A percentile compares a stretch with the other conserved stretches of the same genome.
Evolutionary conservation across 1,140 invertebrate genomes (phyloP).

Genomic region (Phocides pigmalion): DNA sequence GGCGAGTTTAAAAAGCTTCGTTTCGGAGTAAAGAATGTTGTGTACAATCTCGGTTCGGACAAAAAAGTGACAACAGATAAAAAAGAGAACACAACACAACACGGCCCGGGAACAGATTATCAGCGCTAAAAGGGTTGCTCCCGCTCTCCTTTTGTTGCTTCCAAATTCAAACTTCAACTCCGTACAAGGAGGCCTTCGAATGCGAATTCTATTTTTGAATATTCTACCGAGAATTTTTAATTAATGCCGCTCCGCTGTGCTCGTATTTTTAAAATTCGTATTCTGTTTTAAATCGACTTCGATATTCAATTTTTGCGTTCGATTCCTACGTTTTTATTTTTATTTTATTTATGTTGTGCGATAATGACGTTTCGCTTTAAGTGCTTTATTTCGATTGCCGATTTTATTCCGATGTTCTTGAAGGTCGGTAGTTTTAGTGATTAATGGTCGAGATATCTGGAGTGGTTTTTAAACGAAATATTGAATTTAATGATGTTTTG

Average conservation of each 20-base stretch:
- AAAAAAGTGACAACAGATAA: slow-evolving; percentile 83
- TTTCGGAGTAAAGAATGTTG: slow-evolving; percentile 83
- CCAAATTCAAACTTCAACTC: slow-evolving; percentile 80
- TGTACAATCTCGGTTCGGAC: slow-evolving; percentile 81
- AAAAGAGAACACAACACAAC: slow-evolving; percentile 75
- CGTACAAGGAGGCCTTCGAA: slow-evolving; percentile 82
- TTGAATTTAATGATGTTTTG: slow-evolving; percentile 82
- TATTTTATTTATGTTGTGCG: slow-evolving; percentile 80
- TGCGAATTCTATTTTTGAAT: slow-evolving; percentile 84
- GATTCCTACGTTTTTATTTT: slow-evolving; percentile 72
- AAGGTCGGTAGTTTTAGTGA: slow-evolving; percentile 83
- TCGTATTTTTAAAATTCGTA: slow-evolving; percentile 81
- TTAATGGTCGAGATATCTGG: slow-evolving; percentile 81
- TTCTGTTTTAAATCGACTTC: slow-evolving; percentile 81
- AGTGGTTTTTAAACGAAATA: slow-evolving; percentile 83
- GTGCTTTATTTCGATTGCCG: slow-evolving; percentile 83
- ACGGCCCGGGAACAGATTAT: slow-evolving; percentile 81
- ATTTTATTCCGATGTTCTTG: slow-evolving; percentile 83
- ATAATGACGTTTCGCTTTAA: slow-evolving; percentile 84
- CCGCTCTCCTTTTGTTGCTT: slow-evolving; percentile 81
- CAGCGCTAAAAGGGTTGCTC: slow-evolving; percentile 83
- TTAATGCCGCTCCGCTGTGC: slow-evolving; percentile 80
- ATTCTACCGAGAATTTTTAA: slow-evolving; percentile 84
- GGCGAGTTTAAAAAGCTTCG: slow-evolving; percentile 80
- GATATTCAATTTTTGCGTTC: slow-evolving; percentile 83